These are phyloP conservation scores for Falcunculus frontatus DNA, from an alignment of 2,113 vertebrate genomes.

Conservation along the genomic window DNA sequence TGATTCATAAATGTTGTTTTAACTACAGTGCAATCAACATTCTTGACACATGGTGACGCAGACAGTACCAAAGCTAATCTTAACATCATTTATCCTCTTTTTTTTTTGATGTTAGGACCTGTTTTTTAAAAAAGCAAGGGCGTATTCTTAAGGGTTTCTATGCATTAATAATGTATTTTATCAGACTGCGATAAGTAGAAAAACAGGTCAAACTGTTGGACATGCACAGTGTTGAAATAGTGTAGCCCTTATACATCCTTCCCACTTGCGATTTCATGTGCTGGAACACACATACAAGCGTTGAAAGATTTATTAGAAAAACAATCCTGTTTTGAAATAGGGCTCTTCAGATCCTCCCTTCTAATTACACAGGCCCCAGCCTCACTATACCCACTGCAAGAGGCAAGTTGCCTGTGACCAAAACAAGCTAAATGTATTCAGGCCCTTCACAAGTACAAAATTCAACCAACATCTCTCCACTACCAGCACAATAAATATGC, in stretches of 20 bases:
- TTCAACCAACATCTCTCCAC: background rate
- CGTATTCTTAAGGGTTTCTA: background rate
- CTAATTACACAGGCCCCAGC: background rate
- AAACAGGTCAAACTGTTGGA: background rate
- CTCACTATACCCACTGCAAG: background rate
- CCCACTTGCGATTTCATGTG: background rate
- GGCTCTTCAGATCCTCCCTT: background rate
- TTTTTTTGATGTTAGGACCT: background rate
- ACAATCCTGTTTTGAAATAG: background rate
- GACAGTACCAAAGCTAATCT: background rate
- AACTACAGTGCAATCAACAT: background rate
- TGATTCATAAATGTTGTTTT: background rate
- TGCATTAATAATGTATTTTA: background rate
- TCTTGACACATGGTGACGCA: background rate
- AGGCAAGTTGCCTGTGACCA: background rate
- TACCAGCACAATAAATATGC: background rate
- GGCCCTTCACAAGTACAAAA: background rate
- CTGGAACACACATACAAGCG: background rate
- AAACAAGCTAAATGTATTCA: background rate
- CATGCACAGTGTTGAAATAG: background rate
- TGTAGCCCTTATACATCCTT: background rate
- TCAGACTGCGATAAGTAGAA: background rate
- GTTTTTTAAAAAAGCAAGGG: background rate
- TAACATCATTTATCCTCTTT: background rate
- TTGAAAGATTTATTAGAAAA: background rate